Conservation (phyloP, 2,113 vertebrate genomes). For the Neopipo cinnamomea region DNA sequence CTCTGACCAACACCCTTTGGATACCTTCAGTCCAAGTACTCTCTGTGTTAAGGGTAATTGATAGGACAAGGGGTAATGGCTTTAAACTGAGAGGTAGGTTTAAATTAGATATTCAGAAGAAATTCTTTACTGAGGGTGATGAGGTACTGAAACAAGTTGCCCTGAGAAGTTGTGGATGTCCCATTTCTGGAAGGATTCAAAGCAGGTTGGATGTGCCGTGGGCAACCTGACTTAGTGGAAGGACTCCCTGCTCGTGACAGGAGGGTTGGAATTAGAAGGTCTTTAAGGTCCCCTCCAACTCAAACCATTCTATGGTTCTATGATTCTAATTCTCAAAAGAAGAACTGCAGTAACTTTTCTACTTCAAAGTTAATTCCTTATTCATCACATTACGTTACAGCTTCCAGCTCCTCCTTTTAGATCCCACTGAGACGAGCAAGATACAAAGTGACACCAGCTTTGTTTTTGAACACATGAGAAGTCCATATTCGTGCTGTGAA, state of each 20-base stretch:
- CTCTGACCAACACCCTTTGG: neutral
- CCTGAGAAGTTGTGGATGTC: neutral
- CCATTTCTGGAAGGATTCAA: neutral
- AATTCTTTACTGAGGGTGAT: neutral
- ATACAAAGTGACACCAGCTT: neutral
- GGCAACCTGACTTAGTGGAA: neutral
- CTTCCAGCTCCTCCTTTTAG: neutral
- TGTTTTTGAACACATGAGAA: neutral
- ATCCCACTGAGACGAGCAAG: neutral
- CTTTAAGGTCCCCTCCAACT: neutral
- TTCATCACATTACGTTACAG: neutral
- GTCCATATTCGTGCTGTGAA: neutral
- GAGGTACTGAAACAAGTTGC: neutral
- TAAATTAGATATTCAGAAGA: neutral
- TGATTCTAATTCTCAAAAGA: neutral
- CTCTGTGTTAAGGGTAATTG: accelerated
- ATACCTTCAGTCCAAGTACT: neutral
- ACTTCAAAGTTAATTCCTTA: neutral
- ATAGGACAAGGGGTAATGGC: neutral
- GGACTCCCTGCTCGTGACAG: neutral
- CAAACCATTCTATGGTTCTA: neutral
- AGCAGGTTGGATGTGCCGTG: neutral
- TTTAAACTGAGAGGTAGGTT: neutral
- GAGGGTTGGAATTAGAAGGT: neutral
- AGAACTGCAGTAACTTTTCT: neutral